Base-by-base conservation (phyloP, 2,888 invertebrate species). In the Carabus problematicus region DNA sequence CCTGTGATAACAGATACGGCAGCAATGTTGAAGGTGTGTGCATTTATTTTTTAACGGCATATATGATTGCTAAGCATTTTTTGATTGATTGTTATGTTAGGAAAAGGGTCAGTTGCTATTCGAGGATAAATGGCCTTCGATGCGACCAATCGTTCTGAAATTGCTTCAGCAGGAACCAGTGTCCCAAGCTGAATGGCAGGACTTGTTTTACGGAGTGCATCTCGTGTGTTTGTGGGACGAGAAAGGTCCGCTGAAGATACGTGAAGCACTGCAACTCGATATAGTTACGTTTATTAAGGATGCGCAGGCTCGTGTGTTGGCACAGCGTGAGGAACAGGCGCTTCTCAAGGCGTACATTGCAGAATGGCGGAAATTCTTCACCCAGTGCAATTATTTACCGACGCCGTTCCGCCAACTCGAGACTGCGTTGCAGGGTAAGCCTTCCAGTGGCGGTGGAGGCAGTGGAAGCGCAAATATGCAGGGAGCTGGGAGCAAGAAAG, bases 321-420 rank as follows among this genome's bases (percentile, higher is more conserved):
- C 93, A 0, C 94, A 97, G 78, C 88, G 94, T 72, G 97, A 98
- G 78, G 98, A 98, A 76, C 96, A 97, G 79, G 95, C 97, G 0
- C 85, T 99, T 43, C 85, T 99, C 7, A 96, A 95, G 82, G 94
- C 97, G 0, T 99, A 99, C 81, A 98, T 98, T 75, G 89, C 92
- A 6, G 98, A 99, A 83, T 99, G 99, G 99, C 89, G 95, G 60
- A 97, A 96, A 80, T 99, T 98, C 84, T 98, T 97, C 80, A 94
- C 96, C 3, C 98, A 99, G 81, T 97, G 98, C 82, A 93, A 94
- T 80, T 98, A 98, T 84, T 85, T 98, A 77, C 98, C 98, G 0
- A 93, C 96, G 74, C 98, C 98, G 14, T 98, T 98, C 85, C 89
- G 92, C 70, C 95, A 96, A 79, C 84, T 98, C 74, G 97, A 98